phyloP scores from a whole-genome alignment of 2,888 invertebrate genomes.

The Steromphala cineraria region DNA sequence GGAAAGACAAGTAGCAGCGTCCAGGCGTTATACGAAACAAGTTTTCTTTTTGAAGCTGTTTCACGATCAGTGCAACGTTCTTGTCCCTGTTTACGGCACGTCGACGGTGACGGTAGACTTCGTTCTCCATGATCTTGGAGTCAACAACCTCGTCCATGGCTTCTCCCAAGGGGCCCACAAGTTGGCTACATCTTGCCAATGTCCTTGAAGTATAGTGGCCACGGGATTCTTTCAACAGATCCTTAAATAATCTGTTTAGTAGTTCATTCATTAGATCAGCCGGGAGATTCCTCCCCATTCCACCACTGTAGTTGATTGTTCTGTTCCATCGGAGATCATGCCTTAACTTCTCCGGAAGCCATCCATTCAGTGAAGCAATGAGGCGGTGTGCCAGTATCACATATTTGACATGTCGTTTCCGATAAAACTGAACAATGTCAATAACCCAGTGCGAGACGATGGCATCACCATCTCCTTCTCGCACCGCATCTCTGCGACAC shows the following conservation, averaged over 20 bases:
- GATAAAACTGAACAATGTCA: conserved; percentile 24
- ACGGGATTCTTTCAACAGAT: neutral
- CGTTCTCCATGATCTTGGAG: neutral
- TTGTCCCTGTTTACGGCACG: neutral
- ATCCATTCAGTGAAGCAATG: conserved; percentile 7
- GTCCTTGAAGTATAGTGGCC: neutral
- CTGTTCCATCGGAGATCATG: neutral
- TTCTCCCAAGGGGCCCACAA: neutral
- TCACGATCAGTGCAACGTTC: neutral
- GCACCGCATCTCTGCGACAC: conserved; percentile 42
- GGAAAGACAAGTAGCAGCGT: neutral
- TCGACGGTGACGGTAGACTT: neutral
- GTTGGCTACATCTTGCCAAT: neutral
- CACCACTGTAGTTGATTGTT: neutral
- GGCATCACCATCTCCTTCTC: conserved; percentile 47
- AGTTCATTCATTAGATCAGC: neutral
- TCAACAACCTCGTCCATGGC: neutral
- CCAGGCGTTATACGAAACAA: neutral
- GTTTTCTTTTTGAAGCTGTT: neutral
- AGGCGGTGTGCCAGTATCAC: conserved; percentile 38
- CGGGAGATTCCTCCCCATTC: neutral
- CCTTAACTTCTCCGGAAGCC: neutral
- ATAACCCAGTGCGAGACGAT: conserved; percentile 42
- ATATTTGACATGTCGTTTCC: conserved; percentile 35
- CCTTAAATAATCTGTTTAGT: neutral